Evolutionary conservation across 1,140 invertebrate species (phyloP), one percentile per base, ranked within the genome.

Genomic region (Hermatobates lingyangjiaoensis): DNA sequence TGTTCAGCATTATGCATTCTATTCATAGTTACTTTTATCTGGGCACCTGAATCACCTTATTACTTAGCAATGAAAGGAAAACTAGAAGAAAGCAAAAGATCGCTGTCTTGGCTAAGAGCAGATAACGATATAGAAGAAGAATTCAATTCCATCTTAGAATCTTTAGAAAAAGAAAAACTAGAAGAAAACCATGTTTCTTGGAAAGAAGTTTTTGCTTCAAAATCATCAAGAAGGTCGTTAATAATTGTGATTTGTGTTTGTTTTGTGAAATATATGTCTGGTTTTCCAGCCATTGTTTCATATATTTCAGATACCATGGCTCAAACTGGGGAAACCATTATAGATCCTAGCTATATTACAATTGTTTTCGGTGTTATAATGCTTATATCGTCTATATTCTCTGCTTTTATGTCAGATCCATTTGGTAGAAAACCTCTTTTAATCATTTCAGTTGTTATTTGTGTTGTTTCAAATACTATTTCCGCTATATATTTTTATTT

Each of bases 41-140:
- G 76, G 42, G 80, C 88, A 69, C 87, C 87, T 0, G 88, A 93
- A 62, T 82, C 83, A 34, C 88, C 89, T 0, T 79, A 77, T 51
- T 86, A 74, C 54, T 68, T 79, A 27, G 64, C 85, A 0, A 65
- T 67, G 5, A 74, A 73, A 58, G 70, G 73, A 59, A 68, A 74
- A 24, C 69, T 71, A 30, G 64, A 72, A 7, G 75, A 78, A 2
- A 86, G 86, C 0, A 62, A 74, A 1, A 59, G 68, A 1, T 67
- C 80, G 3, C 63, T 92, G 53, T 67, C 71, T 45, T 80, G 72
- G 56, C 66, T 93, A 0, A 68, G 87, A 2, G 75, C 51, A 1
- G 26, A 45, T 21, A 47, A 34, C 23, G 39, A 51, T 1, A 40
- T 56, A 0, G 48, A 49, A 38, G 38, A 54, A 18, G 58, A 59